Evolutionary conservation across 1,140 invertebrate species (phyloP), one percentile per base, ranked within the genome.

Genomic region (Forficula auricularia): DNA sequence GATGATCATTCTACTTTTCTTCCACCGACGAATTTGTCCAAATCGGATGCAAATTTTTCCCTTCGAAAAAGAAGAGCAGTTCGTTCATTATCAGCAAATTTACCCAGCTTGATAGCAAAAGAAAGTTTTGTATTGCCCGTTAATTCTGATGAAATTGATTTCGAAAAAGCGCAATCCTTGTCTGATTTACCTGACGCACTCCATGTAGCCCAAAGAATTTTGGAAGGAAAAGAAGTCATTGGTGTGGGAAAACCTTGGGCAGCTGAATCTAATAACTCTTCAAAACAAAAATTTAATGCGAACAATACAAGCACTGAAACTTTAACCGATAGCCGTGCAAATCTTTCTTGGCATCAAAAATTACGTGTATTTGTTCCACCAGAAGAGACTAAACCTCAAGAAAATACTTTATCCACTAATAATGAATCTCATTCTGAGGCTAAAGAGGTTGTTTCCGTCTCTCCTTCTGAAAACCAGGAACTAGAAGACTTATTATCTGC

Each of bases 21-120:
- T 13, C 35, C 32, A 14, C n/a, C 8, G 2, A 32, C 39, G 12
- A 38, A n/a, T n/a, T 40, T 22, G 36, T 31, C 43, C 3, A 35
- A 38, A n/a, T 37, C 42, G 20, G 33, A 1, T 35, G 33, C 19
- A 48, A 57, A 44, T 33, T 46, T 51, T 50, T 57, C 49, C 50
- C 18, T 60, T 4, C 74, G 71, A 54, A 84, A 83, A 57, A 79
- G 79, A 48, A 66, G 79, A 44, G 80, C 81, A 3, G 75, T 81
- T 3, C 65, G 82, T 40, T 84, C 81, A 1, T 58, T 85, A 14
- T 85, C 83, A 0, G 82, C 81, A 0, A 85, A 86, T 54, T 73
- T 86, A 39, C 78, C 77, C 37, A 75, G 73, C 48, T 62, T 82
- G 40, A 74, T 82, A 10, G 53, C 55, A 20, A 53, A 51, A 14